Evolutionary conservation across 2,797 vertebrate species (phyloP), one percentile per base, ranked within the genome.

Genomic region (Neosilurus hyrtlii): DNA sequence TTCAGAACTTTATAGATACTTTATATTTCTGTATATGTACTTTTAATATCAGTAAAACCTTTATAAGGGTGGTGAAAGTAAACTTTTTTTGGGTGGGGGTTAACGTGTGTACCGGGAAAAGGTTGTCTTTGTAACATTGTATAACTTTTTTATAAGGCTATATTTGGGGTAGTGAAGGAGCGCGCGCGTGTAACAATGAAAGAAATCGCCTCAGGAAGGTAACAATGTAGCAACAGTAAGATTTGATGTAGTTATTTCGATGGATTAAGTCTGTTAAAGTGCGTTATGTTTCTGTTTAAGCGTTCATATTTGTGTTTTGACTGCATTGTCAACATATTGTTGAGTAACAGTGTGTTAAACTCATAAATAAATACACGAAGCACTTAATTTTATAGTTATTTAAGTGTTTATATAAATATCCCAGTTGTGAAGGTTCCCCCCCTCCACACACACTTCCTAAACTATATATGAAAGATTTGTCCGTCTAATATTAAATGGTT

Each of bases 31-130:
- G 20, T 37, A 16, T 43, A 9, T n/a, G n/a, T 2, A 26, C 4
- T 7, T 72, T 26, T 15, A 5, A 54, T 4, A 18, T 26, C 0
- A 1, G 9, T 57, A 9, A 26, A 7, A 7, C 6, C 37, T 16
- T 49, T 9, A 22, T 16, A 16, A 15, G 2, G 12, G 18, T 22
- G 0, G 18, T 62, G 11, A 22, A 16, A 24, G n/a, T n/a, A n/a
- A n/a, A n/a, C n/a, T n/a, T n/a, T n/a, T n/a, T n/a, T n/a, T n/a
- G n/a, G n/a, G n/a, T n/a, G n/a, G n/a, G n/a, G n/a, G n/a, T n/a
- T n/a, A n/a, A n/a, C 0, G 1, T 52, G 24, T n/a, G 22, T 26
- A 0, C 1, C 0, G 4, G 9, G 1, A 26, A 4, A 30, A 18
- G 4, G 3, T 61, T 5, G 9, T 49, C 1, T n/a, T 51, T 78